Conservation (phyloP, 1,140 invertebrate genomes). For the Platyscapa corneri region DNA sequence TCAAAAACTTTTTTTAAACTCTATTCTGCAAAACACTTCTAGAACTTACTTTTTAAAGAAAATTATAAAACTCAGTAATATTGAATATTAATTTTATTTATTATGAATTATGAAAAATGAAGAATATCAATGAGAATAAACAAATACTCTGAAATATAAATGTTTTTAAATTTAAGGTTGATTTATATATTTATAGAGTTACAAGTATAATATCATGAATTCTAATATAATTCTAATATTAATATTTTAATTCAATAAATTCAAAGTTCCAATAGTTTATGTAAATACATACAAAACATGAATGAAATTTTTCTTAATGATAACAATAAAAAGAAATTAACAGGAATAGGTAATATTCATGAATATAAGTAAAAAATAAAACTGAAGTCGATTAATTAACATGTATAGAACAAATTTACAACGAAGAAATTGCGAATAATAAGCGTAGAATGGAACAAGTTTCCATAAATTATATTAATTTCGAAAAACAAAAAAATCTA, state of each 20-base stretch:
- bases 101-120: neutral
- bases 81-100: neutral
- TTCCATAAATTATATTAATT: neutral
- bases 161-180: too few relatives aligned
- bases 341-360: neutral
- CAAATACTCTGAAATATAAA: too few relatives aligned
- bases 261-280: neutral
- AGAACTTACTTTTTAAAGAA: neutral
- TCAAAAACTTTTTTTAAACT: neutral
- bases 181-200: too few relatives aligned
- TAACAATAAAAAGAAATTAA: neutral
- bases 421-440: neutral
- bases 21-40: neutral
- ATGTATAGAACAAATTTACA: neutral
- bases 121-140: neutral
- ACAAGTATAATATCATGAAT: too few relatives aligned
- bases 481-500: constrained; percentile 10
- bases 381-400: constrained; percentile 2
- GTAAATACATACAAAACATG: neutral
- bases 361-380: neutral
- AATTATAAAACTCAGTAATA: neutral
- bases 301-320: neutral
- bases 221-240: too few relatives aligned
- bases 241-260: neutral
- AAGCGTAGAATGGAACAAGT: neutral